phyloP scores from a whole-genome alignment of 2,797 vertebrate species.

The Amazonetta brasiliensis region DNA sequence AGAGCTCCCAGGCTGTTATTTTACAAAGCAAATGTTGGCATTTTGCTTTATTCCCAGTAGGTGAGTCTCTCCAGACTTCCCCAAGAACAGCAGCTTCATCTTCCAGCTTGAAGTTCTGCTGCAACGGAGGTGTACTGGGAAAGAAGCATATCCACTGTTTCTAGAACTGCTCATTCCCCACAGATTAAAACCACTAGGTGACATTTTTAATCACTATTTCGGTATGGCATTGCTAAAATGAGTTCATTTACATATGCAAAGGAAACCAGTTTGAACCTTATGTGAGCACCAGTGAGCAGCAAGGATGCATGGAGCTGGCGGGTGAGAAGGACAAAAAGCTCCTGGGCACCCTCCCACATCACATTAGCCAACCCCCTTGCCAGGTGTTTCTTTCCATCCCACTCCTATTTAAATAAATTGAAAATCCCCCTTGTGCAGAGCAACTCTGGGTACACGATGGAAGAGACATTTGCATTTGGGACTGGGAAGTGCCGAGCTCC shows the following conservation, averaged over 20 bases:
- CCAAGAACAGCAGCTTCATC: neutral
- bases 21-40: neutral
- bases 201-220: slow-evolving; percentile 33
- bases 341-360: neutral
- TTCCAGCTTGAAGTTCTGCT: neutral
- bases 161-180: neutral
- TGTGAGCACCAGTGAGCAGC: neutral
- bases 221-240: neutral
- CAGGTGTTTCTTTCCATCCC: neutral
- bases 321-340: neutral
- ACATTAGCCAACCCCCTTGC: neutral
- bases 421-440: neutral
- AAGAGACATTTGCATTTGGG: neutral
- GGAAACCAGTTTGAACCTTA: slow-evolving; percentile 10
- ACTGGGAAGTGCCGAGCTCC: accelerated
- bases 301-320: neutral
- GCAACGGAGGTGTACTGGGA: neutral
- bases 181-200: slow-evolving; percentile 2
- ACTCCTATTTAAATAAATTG: neutral
- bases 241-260: slow-evolving; percentile 28
- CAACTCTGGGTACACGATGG: neutral
- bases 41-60: neutral
- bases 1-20: neutral
- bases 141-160: neutral
- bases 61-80: neutral